These are phyloP conservation scores for Thymelicus lineola DNA, from an alignment of 2,888 invertebrate genomes.

Conservation along the genomic window DNA sequence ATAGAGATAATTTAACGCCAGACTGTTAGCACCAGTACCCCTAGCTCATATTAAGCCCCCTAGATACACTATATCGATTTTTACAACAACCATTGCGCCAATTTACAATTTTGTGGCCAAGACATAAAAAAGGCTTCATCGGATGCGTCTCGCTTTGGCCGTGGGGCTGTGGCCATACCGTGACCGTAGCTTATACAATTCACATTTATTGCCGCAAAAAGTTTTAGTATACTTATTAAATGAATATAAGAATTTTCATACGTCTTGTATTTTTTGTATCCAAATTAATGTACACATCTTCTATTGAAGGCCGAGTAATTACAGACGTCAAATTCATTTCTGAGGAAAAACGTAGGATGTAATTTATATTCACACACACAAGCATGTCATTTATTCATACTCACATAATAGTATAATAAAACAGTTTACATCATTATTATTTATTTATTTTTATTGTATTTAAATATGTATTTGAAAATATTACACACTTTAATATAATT, in stretches of 20 bases:
- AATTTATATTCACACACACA: slow-evolving; percentile 10
- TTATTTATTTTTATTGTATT: background rate
- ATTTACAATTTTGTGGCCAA: slow-evolving; percentile 29
- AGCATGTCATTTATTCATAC: background rate
- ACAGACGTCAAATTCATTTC: slow-evolving; percentile 6
- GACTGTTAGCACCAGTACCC: background rate
- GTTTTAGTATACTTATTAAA: slow-evolving; percentile 19
- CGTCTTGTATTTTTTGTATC: slow-evolving; percentile 46
- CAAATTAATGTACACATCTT: slow-evolving; percentile 24
- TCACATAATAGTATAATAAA: no score
- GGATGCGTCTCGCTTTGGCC: slow-evolving; percentile 34
- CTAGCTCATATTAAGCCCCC: slow-evolving; percentile 15
- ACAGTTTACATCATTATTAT: no score
- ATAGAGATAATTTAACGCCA: background rate
- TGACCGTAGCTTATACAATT: slow-evolving; percentile 39
- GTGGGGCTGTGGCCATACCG: slow-evolving; percentile 39
- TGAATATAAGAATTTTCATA: background rate
- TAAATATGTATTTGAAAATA: background rate
- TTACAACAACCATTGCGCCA: slow-evolving; percentile 20
- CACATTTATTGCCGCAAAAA: slow-evolving; percentile 38
- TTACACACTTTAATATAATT: background rate
- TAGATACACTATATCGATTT: slow-evolving; percentile 28
- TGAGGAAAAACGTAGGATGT: slow-evolving; percentile 20
- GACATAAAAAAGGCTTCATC: slow-evolving; percentile 31
- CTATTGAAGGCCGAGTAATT: slow-evolving; percentile 24